Conservation (phyloP, 2,797 vertebrate genomes). For the Erethizon dorsatum region DNA sequence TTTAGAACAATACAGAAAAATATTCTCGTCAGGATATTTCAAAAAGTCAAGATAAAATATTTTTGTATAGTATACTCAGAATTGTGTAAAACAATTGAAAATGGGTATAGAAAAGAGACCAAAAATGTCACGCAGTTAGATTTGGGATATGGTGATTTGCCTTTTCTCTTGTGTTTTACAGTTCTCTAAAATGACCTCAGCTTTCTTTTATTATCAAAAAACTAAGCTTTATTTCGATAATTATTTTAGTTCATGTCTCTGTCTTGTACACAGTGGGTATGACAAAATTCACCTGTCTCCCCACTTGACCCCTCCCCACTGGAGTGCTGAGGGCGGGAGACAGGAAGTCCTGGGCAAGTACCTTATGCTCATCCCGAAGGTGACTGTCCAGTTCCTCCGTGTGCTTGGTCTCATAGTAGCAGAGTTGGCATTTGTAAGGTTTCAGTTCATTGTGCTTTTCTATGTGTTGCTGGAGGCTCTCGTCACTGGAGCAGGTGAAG, state of each 20-base stretch:
- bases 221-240: not conserved
- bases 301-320: not conserved
- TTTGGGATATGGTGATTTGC: not conserved
- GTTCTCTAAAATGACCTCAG: not conserved
- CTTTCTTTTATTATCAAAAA: not conserved
- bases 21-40: not conserved
- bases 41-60: not conserved
- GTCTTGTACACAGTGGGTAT: not conserved
- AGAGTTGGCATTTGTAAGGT: slow-evolving; percentile 99
- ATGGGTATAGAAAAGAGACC: not conserved
- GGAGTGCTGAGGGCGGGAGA: not conserved
- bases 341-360: slow-evolving; percentile 83
- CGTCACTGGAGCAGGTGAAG: slow-evolving; percentile 98
- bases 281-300: not conserved
- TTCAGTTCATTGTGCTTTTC: slow-evolving; percentile 97
- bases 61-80: not conserved
- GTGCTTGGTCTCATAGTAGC: slow-evolving; percentile 97
- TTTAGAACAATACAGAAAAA: slow-evolving; percentile 52
- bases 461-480: slow-evolving; percentile 97
- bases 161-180: not conserved
- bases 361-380: slow-evolving; percentile 98
- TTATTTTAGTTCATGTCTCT: no score
- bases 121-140: not conserved
- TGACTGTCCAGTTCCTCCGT: slow-evolving; percentile 96
- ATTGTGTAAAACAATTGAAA: slow-evolving; percentile 34